Evolutionary conservation across 2,888 invertebrate species (phyloP).

Genomic region (Hecatera dysodea): DNA sequence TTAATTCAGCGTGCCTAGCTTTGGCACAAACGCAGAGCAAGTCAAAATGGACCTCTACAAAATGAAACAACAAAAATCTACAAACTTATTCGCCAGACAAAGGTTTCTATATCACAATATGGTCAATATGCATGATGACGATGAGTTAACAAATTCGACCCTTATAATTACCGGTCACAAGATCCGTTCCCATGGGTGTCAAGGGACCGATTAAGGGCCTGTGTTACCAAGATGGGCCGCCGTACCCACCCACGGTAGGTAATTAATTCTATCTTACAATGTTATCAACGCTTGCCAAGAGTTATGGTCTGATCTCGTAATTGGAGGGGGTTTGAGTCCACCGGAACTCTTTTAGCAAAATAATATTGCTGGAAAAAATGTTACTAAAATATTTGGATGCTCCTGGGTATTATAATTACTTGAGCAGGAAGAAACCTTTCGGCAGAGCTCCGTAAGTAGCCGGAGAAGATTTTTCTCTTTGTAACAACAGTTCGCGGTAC

Average conservation of each 20-base stretch:
- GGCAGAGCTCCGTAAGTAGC: background rate
- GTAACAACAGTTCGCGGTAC: background rate
- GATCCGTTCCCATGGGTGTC: slow-evolving; percentile 43
- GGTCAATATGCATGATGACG: too few species aligned
- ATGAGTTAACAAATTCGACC: slow-evolving; percentile 56
- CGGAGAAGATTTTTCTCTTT: background rate
- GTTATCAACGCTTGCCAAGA: slow-evolving; percentile 43
- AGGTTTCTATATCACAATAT: slow-evolving; percentile 10
- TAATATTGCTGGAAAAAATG: background rate
- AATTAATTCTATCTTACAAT: slow-evolving; percentile 48
- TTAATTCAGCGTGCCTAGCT: too few species aligned
- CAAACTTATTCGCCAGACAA: background rate
- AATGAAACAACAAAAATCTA: background rate
- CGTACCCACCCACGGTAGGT: slow-evolving; percentile 22
- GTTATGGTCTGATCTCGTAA: slow-evolving; percentile 33
- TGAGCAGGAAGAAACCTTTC: background rate
- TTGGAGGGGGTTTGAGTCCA: background rate
- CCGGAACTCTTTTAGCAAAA: background rate
- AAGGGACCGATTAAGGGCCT: slow-evolving; percentile 46
- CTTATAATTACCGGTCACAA: slow-evolving; percentile 45
- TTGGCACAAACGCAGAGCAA: background rate
- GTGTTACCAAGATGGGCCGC: slow-evolving; percentile 33
- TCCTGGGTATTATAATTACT: background rate
- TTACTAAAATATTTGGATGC: background rate
- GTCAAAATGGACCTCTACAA: background rate